Percentiles rank a stretch among this genome's conserved stretches.
These are phyloP conservation scores for Coptotermes formosanus DNA, from an alignment of 1,140 invertebrate genomes.

Conservation along the genomic window DNA sequence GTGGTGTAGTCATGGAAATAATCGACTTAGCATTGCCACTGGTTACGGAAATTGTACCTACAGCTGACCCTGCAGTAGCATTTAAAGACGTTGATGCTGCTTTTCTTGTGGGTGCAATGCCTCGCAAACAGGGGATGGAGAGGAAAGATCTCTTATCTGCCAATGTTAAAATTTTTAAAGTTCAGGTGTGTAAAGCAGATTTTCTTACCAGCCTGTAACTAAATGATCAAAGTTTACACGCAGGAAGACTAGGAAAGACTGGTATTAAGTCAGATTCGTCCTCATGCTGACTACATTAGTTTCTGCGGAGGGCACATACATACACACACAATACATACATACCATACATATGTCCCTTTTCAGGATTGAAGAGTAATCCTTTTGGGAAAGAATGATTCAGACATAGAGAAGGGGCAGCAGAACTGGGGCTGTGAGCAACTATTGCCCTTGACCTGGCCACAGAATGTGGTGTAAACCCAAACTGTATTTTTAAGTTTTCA, in stretches of 20 bases:
- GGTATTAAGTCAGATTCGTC: too few species aligned
- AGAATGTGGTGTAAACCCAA: not conserved
- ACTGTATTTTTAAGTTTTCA: not conserved
- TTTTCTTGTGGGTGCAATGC: conserved; percentile 99
- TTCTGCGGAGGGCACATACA: too few species aligned
- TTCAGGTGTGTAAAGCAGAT: conserved; percentile 52
- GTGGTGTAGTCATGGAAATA: conserved; percentile 97
- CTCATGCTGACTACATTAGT: too few species aligned
- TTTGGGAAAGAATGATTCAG: too few species aligned
- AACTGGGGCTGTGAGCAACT: too few species aligned
- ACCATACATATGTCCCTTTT: too few species aligned
- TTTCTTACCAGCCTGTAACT: not conserved
- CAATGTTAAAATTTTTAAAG: conserved; percentile 99
- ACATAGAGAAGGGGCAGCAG: too few species aligned
- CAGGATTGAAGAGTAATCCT: too few species aligned
- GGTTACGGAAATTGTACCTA: conserved; percentile 73
- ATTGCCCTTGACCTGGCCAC: too few species aligned
- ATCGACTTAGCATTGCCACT: conserved; percentile 94
- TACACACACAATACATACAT: too few species aligned
- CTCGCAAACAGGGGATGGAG: conserved; percentile 97
- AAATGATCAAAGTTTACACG: not conserved
- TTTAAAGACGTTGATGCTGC: conserved; percentile 97
- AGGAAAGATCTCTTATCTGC: conserved; percentile 93
- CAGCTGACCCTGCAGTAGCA: conserved; percentile 81
- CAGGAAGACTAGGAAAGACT: not conserved